These are phyloP conservation scores for Drosophila nigrodunni DNA, from an alignment of 1,140 invertebrate species.

Conservation along the genomic window DNA sequence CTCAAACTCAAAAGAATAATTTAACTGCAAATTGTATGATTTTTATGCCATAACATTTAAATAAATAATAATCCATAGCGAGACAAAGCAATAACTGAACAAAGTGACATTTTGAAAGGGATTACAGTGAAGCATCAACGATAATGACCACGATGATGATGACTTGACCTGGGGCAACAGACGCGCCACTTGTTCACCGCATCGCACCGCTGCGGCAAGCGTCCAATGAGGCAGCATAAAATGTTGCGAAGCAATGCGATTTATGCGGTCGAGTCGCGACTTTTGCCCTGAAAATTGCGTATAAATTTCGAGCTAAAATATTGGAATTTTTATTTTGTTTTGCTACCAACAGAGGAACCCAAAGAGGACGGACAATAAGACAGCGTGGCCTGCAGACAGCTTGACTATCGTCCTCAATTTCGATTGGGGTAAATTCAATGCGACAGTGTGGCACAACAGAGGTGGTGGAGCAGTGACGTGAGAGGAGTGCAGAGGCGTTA, in stretches of 20 bases:
- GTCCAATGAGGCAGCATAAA: slow-evolving; percentile 44
- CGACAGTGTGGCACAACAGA: slow-evolving; percentile 31
- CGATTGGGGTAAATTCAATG: slow-evolving; percentile 62
- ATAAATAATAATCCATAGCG: slow-evolving; percentile 2
- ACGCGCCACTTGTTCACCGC: slow-evolving; percentile 2
- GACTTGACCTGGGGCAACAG: slow-evolving; percentile 26
- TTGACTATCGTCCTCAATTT: slow-evolving; percentile 72
- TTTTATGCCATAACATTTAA: too few relatives aligned
- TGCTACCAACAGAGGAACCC: neutral
- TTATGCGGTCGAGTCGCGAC: slow-evolving; percentile 31
- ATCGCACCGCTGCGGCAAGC: slow-evolving; percentile 19
- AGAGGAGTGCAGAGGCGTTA: slow-evolving; percentile 10
- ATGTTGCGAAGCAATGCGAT: slow-evolving; percentile 32
- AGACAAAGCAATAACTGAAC: neutral
- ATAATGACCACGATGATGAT: slow-evolving; percentile 3
- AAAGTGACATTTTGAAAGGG: neutral
- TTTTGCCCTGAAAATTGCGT: slow-evolving; percentile 44
- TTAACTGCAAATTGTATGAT: too few relatives aligned
- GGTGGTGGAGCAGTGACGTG: slow-evolving; percentile 13
- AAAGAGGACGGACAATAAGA: neutral
- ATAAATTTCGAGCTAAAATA: slow-evolving; percentile 67
- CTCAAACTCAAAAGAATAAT: too few relatives aligned
- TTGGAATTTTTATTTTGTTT: slow-evolving; percentile 56
- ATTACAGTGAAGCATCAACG: neutral
- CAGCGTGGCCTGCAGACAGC: slow-evolving; percentile 57